These are phyloP conservation scores for Zosterops pallidus DNA, from an alignment of 2,113 vertebrate genomes.

Conservation along the genomic window DNA sequence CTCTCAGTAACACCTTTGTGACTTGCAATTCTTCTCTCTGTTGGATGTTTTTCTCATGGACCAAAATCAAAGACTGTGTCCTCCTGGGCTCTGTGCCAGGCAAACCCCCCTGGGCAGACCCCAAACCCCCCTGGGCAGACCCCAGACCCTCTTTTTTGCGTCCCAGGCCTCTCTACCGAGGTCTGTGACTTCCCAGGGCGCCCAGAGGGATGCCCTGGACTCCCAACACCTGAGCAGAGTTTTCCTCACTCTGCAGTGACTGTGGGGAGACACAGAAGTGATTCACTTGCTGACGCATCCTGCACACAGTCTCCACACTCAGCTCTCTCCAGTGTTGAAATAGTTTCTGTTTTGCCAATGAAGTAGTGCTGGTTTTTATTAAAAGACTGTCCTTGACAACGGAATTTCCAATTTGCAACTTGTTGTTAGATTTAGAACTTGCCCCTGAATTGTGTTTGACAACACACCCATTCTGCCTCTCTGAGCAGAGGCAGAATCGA, in stretches of 20 bases:
- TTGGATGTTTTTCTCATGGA: no score
- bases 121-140: no score
- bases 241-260: not conserved
- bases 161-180: no score
- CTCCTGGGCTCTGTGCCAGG: no score
- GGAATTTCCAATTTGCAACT: not conserved
- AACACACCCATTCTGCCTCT: rapidly evolving
- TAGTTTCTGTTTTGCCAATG: not conserved
- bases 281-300: not conserved
- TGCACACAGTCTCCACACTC: rapidly evolving
- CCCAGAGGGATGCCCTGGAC: no score
- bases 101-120: no score
- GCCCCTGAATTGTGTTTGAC: not conserved
- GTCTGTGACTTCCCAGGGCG: no score
- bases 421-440: not conserved
- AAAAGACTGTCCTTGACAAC: not conserved
- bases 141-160: no score
- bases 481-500: not conserved
- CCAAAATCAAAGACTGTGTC: no score
- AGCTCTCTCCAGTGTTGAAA: not conserved
- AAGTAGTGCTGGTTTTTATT: not conserved
- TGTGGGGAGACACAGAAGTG: not conserved
- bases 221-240: not conserved
- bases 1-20: no score
- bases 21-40: no score